Conservation (phyloP, 2,888 invertebrate genomes). For the Ormyrus nitidulus region DNA sequence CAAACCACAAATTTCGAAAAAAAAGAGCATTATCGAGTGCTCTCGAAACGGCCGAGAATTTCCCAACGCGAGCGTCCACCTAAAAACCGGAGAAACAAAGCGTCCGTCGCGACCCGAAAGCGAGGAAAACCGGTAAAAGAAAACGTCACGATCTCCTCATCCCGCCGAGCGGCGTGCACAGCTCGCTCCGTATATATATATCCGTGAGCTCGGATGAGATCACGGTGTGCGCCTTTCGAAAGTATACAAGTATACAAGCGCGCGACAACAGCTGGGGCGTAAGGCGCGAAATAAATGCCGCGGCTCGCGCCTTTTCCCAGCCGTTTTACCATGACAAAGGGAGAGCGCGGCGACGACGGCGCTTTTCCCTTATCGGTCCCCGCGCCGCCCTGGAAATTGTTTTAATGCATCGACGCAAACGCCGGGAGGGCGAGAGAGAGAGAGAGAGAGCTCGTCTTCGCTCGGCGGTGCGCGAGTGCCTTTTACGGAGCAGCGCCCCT, state of each 20-base stretch:
- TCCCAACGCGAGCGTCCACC: too few relatives aligned
- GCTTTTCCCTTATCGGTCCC: not conserved
- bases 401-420: too few relatives aligned
- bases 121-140: constrained; percentile 64
- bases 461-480: too few relatives aligned
- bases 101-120: too few relatives aligned
- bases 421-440: too few relatives aligned
- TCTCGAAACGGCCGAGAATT: too few relatives aligned
- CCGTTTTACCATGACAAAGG: constrained; percentile 5
- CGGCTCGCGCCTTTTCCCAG: not conserved
- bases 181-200: constrained; percentile 5
- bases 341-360: too few relatives aligned
- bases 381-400: not conserved
- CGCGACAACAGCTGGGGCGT: not conserved
- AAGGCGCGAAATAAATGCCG: constrained; percentile 41
- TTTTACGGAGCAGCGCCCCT: too few relatives aligned
- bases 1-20: too few relatives aligned
- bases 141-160: constrained; percentile 63
- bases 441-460: too few relatives aligned
- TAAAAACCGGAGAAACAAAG: too few relatives aligned
- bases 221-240: constrained; percentile 32
- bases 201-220: constrained; percentile 28
- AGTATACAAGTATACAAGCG: constrained; percentile 1
- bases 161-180: constrained; percentile 7
- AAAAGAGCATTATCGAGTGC: too few relatives aligned